Conservation (phyloP, 2,797 vertebrate species). For the Aldrovandia affinis region DNA sequence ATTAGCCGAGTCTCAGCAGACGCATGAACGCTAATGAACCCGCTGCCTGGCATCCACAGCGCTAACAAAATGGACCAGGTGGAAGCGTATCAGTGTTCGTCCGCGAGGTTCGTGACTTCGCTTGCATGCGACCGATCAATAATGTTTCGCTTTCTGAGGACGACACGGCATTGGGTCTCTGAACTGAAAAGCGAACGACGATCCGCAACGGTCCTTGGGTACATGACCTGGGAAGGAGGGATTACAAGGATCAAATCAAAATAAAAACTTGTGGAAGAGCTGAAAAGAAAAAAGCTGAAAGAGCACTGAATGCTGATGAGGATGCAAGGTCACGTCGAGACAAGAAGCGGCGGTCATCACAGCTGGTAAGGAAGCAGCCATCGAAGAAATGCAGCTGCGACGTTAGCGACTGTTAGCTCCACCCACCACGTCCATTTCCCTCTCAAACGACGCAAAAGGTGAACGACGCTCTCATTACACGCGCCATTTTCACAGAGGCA, state of each 20-base stretch:
- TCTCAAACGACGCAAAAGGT: neutral
- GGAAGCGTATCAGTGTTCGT: neutral
- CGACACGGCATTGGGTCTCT: neutral
- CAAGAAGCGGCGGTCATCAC: too few relatives aligned
- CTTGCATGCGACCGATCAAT: neutral
- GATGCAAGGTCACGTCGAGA: neutral
- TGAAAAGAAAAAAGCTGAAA: too few relatives aligned
- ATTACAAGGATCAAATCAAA: neutral
- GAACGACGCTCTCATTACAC: neutral
- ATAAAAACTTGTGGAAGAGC: too few relatives aligned
- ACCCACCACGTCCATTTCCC: neutral
- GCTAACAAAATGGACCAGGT: neutral
- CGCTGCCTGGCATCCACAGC: neutral
- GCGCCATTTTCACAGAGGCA: neutral
- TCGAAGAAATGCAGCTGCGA: too few relatives aligned
- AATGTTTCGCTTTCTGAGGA: neutral
- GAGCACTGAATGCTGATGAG: neutral
- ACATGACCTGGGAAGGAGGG: neutral
- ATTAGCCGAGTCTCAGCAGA: neutral
- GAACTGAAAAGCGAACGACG: neutral
- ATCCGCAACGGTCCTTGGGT: neutral
- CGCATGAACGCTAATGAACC: neutral
- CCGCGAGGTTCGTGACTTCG: neutral
- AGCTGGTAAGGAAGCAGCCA: too few relatives aligned
- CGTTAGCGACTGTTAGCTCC: neutral